Conservation (phyloP, 2,113 vertebrate genomes). For the Saguinus imperator region DNA sequence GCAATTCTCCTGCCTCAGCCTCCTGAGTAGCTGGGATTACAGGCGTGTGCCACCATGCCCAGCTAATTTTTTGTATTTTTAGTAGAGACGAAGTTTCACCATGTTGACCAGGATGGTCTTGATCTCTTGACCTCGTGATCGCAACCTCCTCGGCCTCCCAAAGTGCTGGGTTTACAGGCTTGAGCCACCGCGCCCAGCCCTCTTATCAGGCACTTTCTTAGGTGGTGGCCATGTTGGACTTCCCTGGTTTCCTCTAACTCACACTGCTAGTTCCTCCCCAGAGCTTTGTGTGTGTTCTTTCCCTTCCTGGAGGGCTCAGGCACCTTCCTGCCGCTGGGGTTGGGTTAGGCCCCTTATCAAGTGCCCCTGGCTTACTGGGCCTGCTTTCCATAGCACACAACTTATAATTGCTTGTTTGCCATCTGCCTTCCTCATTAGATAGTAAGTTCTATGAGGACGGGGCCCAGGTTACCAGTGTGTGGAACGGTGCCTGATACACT, state of each 20-base stretch:
- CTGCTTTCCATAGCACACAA: neutral
- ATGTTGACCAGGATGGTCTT: no score
- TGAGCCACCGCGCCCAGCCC: no score
- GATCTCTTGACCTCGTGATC: no score
- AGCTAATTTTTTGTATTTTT: no score
- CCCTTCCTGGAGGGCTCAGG: neutral
- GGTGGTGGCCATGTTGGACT: neutral
- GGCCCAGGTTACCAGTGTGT: neutral
- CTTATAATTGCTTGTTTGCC: neutral
- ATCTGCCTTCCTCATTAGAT: neutral
- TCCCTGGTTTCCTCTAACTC: neutral
- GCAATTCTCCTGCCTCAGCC: no score
- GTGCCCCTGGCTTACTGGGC: neutral
- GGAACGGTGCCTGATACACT: neutral
- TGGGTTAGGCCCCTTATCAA: neutral
- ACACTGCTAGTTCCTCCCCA: neutral
- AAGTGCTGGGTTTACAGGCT: no score
- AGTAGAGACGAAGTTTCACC: no score
- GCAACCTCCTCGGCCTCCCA: no score
- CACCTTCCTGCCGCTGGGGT: neutral
- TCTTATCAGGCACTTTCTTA: no score
- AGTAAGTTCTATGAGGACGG: neutral
- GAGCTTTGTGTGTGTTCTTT: rapidly evolving
- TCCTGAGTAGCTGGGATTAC: no score
- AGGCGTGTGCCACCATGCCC: no score